Percentiles rank a stretch among this genome's conserved stretches.
Conservation (phyloP, 2,888 invertebrate species). For the Agrenia bidenticulata region DNA sequence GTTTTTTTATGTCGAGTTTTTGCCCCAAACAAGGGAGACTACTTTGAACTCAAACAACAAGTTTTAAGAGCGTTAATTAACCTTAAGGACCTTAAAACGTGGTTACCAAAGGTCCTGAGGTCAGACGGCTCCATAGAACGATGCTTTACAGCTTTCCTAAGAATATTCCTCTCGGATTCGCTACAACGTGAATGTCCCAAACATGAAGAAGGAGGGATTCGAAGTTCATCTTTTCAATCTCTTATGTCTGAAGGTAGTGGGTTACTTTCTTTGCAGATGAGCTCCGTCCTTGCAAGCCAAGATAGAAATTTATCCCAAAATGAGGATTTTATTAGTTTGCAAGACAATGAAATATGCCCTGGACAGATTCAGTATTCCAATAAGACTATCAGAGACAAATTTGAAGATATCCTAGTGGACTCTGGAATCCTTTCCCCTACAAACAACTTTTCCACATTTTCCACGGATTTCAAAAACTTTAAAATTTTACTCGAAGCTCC, state of each 20-base stretch:
- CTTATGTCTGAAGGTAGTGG: slow-evolving; percentile 39
- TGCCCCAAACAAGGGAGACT: slow-evolving; percentile 41
- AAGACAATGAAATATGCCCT: neutral
- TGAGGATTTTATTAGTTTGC: neutral
- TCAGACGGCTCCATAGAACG: slow-evolving; percentile 47
- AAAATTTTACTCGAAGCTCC: slow-evolving; percentile 47
- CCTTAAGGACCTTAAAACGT: slow-evolving; percentile 36
- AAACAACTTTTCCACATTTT: slow-evolving; percentile 43
- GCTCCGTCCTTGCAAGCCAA: neutral
- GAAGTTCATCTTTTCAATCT: slow-evolving; percentile 42
- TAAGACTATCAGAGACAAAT: slow-evolving; percentile 33
- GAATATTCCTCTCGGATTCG: slow-evolving; percentile 47
- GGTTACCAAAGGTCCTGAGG: slow-evolving; percentile 50
- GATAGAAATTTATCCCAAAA: neutral
- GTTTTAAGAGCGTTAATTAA: slow-evolving; percentile 35
- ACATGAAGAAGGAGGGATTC: slow-evolving; percentile 24
- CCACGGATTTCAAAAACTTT: slow-evolving; percentile 50
- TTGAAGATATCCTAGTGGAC: slow-evolving; percentile 44
- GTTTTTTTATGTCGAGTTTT: slow-evolving; percentile 47
- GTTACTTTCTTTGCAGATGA: neutral
- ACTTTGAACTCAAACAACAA: slow-evolving; percentile 43
- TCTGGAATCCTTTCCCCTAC: slow-evolving; percentile 46
- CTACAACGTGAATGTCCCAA: slow-evolving; percentile 27
- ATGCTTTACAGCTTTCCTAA: slow-evolving; percentile 50
- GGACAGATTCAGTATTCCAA: slow-evolving; percentile 20